Percentiles rank a stretch among this genome's conserved stretches.
Conservation (phyloP, 2,888 invertebrate species). For the Chrysomela aeneicollis region DNA sequence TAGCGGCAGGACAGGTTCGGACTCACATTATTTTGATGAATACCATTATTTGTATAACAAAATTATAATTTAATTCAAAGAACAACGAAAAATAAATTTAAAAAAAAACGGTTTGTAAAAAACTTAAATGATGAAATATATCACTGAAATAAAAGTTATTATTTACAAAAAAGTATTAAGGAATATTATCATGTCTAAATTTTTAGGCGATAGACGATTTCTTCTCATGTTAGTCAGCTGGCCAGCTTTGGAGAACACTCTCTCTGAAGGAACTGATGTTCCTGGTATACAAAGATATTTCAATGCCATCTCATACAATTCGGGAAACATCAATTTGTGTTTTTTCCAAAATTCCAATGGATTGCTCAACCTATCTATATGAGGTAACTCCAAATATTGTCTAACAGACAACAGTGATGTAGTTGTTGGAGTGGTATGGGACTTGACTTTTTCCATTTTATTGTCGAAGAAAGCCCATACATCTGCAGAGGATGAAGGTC, state of each 20-base stretch:
- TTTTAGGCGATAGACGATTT: constrained; percentile 38
- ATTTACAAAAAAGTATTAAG: constrained; percentile 9
- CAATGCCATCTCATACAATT: constrained; percentile 36
- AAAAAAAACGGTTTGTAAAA: too few species aligned
- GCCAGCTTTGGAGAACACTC: constrained; percentile 45
- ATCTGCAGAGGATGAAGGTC: not conserved
- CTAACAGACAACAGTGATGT: constrained; percentile 17
- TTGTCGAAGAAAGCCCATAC: constrained; percentile 24
- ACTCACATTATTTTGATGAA: too few species aligned
- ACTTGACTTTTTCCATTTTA: constrained; percentile 24
- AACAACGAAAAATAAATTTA: too few species aligned
- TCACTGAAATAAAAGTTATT: too few species aligned
- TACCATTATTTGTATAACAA: too few species aligned
- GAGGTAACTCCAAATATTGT: constrained; percentile 33
- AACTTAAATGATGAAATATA: too few species aligned
- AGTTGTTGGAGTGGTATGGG: constrained; percentile 20
- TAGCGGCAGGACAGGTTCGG: too few species aligned
- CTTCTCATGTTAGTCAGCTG: constrained; percentile 40
- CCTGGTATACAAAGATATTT: constrained; percentile 42
- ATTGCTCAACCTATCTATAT: constrained; percentile 19
- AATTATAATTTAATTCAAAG: too few species aligned
- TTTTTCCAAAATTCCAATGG: constrained; percentile 42
- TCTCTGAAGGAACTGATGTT: constrained; percentile 45
- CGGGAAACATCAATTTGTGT: constrained; percentile 38
- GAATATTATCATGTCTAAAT: constrained; percentile 39